Evolutionary conservation across 2,888 invertebrate genomes (phyloP), one percentile per base, ranked within the genome.

Genomic region (Hartigia nigra): DNA sequence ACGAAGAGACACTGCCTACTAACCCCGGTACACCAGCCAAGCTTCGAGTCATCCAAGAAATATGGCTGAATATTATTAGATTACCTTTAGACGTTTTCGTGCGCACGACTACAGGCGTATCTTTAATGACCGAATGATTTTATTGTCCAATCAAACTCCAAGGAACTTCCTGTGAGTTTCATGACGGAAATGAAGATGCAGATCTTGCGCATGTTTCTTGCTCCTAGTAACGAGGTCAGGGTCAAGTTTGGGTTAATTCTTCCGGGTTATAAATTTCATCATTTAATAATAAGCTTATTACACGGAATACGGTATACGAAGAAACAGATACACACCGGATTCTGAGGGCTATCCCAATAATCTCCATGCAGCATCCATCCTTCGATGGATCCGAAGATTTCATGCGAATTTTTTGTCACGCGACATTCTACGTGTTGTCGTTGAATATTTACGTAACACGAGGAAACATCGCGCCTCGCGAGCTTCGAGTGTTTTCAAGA

Each of bases 31-130:
- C 87, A 84, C 82, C 82, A 82, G 83, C 86, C 84, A 85, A 86
- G 80, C 80, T 81, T 81, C 70, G 79, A 84, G 82, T 86, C 83
- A 86, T 85, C 79, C 83, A 83, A 87, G 84, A 87, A 85, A 86
- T 87, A 86, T 86, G 83, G 82, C 82, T 82, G 87, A 85, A 86
- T 88, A 88, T 88, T 87, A 88, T 88, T 87, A 88, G 88, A 86
- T 87, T 85, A 86, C 79, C 79, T 85, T 86, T 85, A 80, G 80
- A 81, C 80, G 79, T 77, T 80, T 80, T 81, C 80, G 77, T 79
- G 79, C 74, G 23, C 82, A 81, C 74, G 81, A 75, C 77, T 74
- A 77, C 39, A 74, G 37, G 35, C 70, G 23, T 37, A 69, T 72
- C 34, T 77, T 70, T 74, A n/a, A 55, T 23, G 55, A 23, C 23